Conservation (phyloP, 2,113 vertebrate genomes). For the zebrafish (Danio rerio) region GRCz12tu NC_133194.1:39423001-39423500, state of each 20-base stretch:
- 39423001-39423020: background rate
- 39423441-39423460: background rate
- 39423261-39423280: constrained; percentile 76
- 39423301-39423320: constrained; percentile 73
- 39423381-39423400: constrained; percentile 48
- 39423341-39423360: constrained; percentile 68
- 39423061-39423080: constrained; percentile 71
- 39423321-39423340: constrained; percentile 78
- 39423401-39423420: constrained; percentile 52
- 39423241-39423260: constrained; percentile 48
- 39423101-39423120: constrained; percentile 74
- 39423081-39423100: constrained; percentile 65
- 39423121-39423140: constrained; percentile 77
- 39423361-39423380: constrained; percentile 58
- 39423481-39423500: constrained; percentile 37
- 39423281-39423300: constrained; percentile 80
- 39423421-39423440: constrained; percentile 28
- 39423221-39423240: constrained; percentile 67
- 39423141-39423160: constrained; percentile 77
- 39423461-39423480: constrained; percentile 8
- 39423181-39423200: constrained; percentile 71
- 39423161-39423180: constrained; percentile 76
- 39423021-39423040: constrained; percentile 65
- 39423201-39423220: constrained; percentile 67
- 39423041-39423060: constrained; percentile 69